Evolutionary conservation across 2,888 invertebrate species (phyloP), one percentile per base, ranked within the genome.

Genomic region (Herminia tarsipennalis): DNA sequence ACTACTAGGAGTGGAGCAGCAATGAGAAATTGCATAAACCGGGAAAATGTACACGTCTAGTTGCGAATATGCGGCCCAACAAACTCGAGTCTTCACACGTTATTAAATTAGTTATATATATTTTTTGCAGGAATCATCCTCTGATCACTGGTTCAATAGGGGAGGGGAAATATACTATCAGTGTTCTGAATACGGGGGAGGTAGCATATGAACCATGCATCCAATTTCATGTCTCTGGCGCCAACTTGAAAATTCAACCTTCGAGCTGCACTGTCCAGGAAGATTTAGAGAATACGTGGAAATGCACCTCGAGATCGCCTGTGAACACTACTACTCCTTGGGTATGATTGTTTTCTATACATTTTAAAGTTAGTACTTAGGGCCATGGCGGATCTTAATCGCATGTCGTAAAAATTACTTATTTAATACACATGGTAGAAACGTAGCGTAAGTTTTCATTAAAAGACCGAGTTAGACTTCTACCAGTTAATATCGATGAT

Each of bases 201-300:
- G 67, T 74, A 0, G 84, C 88, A 0, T 84, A 87, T 56, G 66
- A 59, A 0, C 48, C 79, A 0, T 83, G 85, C 48, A 48, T 78
- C 10, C 51, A 42, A 17, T 20, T 83, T 2, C 22, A 10, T 0
- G 33, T 80, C 0, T 2, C 3, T 0, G 74, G 72, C 1, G 70
- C 64, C 0, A 32, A 34, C 0, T 42, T 78, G 9, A 18, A 53
- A 4, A 32, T 36, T 0, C 40, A 50, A 6, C 66, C 70, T 17
- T 3, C 10, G 21, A 9, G 0, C 32, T 20, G 18, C 10, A 5
- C 9, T 8, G 36, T 20, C n/a, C 34, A 33, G 5, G 24, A 61
- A 12, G 14, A 35, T 9, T 51, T 41, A 0, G 38, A 49, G 2
- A 20, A 22, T 3, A 13, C 17, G n/a, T 53, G 52, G 48, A 16